These are phyloP conservation scores for Laothoe populi DNA, from an alignment of 2,888 invertebrate species.

Conservation along the genomic window DNA sequence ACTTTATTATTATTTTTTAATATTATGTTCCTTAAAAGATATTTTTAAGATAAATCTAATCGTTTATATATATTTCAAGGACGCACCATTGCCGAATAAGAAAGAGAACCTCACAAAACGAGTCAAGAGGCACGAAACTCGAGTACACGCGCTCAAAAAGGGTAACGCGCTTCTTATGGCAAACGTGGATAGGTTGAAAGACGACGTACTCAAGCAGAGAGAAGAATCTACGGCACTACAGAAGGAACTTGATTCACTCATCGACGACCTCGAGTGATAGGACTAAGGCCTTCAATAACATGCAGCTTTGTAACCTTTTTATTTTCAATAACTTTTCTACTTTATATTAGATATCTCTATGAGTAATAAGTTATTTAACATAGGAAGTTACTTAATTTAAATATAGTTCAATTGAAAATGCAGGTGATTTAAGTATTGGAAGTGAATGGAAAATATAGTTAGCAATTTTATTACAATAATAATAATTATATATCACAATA, in stretches of 20 bases:
- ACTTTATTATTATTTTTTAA: too few species aligned
- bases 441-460: background rate
- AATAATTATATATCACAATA: background rate
- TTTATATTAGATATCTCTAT: background rate
- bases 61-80: constrained; percentile 65
- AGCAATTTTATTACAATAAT: background rate
- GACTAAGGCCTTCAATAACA: constrained; percentile 19
- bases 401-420: constrained; percentile 7
- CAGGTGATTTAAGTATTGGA: background rate
- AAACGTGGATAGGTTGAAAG: constrained; percentile 94
- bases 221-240: constrained; percentile 91
- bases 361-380: constrained; percentile 15
- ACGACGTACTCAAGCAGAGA: constrained; percentile 92
- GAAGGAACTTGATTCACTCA: constrained; percentile 93
- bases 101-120: constrained; percentile 87
- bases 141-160: constrained; percentile 92
- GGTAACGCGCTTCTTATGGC: constrained; percentile 94
- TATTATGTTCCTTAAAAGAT: too few species aligned
- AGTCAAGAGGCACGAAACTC: constrained; percentile 90
- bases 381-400: background rate
- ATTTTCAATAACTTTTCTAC: constrained; percentile 14
- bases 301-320: constrained; percentile 4
- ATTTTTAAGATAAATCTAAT: background rate
- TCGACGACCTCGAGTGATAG: constrained; percentile 91
- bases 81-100: constrained; percentile 87